Conservation (phyloP, 2,888 invertebrate species). For the Conistra vaccinii region DNA sequence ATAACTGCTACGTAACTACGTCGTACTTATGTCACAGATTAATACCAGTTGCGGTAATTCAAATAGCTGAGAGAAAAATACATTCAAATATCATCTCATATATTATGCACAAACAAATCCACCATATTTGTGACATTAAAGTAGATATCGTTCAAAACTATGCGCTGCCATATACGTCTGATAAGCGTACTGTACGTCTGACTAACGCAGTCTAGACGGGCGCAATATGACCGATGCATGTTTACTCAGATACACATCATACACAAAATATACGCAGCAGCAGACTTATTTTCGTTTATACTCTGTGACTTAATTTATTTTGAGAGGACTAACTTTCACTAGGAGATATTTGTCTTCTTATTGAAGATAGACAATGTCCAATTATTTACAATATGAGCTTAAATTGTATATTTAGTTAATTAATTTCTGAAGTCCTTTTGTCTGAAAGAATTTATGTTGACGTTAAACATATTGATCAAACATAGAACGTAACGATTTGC, state of each 20-base stretch:
- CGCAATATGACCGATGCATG: conserved; percentile 32
- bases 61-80: background rate
- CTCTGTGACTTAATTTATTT: conserved; percentile 12
- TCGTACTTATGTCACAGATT: background rate
- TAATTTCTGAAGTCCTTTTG: background rate
- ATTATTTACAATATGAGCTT: background rate
- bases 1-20: too few species aligned
- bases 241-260: conserved; percentile 33
- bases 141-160: conserved; percentile 45
- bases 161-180: conserved; percentile 32
- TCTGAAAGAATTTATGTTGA: background rate
- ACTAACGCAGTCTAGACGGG: conserved; percentile 54
- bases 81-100: conserved; percentile 9
- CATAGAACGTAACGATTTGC: background rate
- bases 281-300: conserved; percentile 14
- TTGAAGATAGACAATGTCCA: background rate
- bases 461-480: background rate
- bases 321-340: background rate
- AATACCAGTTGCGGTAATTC: background rate
- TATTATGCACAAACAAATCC: conserved; percentile 27
- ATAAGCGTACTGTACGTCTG: conserved; percentile 30
- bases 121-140: conserved; percentile 27
- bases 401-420: background rate
- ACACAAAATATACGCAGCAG: conserved; percentile 8
- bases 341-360: background rate